Conservation (phyloP, 2,797 vertebrate species). For the Acrossocheilus fasciatus region DNA sequence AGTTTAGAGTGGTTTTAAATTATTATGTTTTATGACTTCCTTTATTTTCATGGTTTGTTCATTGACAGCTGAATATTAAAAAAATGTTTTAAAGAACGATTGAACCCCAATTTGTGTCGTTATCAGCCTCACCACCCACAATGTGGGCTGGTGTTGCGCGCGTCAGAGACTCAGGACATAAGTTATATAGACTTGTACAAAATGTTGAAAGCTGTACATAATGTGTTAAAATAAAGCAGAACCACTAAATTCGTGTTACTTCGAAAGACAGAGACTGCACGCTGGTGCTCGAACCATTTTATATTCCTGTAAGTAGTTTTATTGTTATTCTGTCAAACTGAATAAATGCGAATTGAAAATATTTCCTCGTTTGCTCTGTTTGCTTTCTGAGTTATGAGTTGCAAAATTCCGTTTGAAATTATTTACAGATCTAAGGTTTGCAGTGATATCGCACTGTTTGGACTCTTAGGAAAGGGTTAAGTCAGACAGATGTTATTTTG, state of each 20-base stretch:
- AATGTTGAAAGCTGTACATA: conserved; percentile 84
- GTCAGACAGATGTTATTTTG: conserved; percentile 54
- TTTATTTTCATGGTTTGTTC: conserved; percentile 69
- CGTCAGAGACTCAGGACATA: conserved; percentile 84
- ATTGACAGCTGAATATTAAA: conserved; percentile 75
- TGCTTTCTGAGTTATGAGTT: not conserved
- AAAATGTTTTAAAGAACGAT: conserved; percentile 62
- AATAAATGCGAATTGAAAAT: conserved; percentile 81
- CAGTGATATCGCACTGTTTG: not conserved
- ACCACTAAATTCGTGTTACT: conserved; percentile 82
- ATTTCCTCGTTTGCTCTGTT: not conserved
- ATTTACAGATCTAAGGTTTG: not conserved
- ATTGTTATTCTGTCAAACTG: conserved; percentile 78
- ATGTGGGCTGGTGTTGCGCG: conserved; percentile 68
- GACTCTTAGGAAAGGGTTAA: conserved; percentile 61
- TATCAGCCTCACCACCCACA: conserved; percentile 67
- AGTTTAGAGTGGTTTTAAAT: conserved; percentile 79
- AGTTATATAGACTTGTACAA: conserved; percentile 86
- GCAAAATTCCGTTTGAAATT: not conserved
- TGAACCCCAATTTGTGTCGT: conserved; percentile 67
- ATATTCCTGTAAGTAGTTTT: conserved; percentile 80
- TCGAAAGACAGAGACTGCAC: conserved; percentile 73
- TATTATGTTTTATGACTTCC: conserved; percentile 77
- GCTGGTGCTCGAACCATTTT: conserved; percentile 74
- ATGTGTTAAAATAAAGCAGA: conserved; percentile 82